Conservation (phyloP, 2,113 vertebrate species). For the Myrmophylax atrothorax region DNA sequence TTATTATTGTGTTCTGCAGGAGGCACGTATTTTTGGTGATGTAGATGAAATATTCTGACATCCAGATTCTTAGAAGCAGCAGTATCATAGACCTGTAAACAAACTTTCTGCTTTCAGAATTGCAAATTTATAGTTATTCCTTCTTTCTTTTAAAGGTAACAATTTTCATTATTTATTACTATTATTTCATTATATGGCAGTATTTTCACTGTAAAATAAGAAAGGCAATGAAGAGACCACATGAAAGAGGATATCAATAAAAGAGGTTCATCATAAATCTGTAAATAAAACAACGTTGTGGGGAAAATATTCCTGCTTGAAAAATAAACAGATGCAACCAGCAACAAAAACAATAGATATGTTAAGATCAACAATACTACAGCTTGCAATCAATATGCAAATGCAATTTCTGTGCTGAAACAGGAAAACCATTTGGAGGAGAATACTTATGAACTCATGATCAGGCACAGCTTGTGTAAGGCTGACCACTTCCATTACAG, state of each 20-base stretch:
- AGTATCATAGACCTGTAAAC: background rate
- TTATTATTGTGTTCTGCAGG: background rate
- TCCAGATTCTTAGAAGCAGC: background rate
- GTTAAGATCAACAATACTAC: background rate
- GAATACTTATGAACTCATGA: background rate
- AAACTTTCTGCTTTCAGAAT: background rate
- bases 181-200: background rate
- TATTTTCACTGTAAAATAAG: background rate
- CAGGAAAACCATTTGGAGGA: background rate
- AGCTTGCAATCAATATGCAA: background rate
- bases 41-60: accelerated
- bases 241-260: background rate
- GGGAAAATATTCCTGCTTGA: background rate
- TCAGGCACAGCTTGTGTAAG: background rate
- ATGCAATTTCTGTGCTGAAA: background rate
- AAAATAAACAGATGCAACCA: background rate
- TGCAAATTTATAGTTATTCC: background rate
- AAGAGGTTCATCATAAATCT: background rate
- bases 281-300: conserved; percentile 10
- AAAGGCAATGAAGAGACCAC: background rate
- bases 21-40: background rate
- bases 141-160: background rate
- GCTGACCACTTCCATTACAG: background rate
- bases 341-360: background rate
- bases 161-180: background rate